Conservation (phyloP, 1,140 invertebrate species). For the Drosophila nasuta region DNA sequence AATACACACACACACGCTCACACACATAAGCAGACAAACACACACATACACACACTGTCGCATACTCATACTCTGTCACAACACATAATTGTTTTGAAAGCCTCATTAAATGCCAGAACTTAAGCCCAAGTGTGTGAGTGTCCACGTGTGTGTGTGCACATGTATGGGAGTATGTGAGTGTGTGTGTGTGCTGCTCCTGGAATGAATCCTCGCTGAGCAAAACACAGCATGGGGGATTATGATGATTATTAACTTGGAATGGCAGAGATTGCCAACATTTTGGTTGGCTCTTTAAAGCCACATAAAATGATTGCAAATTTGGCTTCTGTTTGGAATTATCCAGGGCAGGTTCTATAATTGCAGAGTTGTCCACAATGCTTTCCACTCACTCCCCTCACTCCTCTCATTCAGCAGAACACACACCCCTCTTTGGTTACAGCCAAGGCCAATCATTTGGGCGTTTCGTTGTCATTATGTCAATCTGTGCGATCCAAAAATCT, state of each 20-base stretch:
- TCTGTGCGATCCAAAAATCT: slow-evolving; percentile 45
- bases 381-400: background rate
- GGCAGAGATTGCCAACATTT: slow-evolving; percentile 30
- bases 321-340: slow-evolving; percentile 60
- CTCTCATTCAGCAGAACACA: background rate
- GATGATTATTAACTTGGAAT: slow-evolving; percentile 64
- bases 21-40: slow-evolving; percentile 21
- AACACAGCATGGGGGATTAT: slow-evolving; percentile 68
- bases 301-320: slow-evolving; percentile 50
- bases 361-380: background rate
- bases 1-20: slow-evolving; percentile 36
- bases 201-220: slow-evolving; percentile 17
- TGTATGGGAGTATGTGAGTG: background rate
- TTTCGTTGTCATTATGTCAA: slow-evolving; percentile 65
- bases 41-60: background rate
- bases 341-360: slow-evolving; percentile 51
- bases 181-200: slow-evolving; percentile 21
- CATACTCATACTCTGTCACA: slow-evolving; percentile 27
- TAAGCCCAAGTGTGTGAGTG: slow-evolving; percentile 48
- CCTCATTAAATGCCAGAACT: slow-evolving; percentile 81
- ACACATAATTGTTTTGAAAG: slow-evolving; percentile 77
- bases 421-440: slow-evolving; percentile 31
- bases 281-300: slow-evolving; percentile 63
- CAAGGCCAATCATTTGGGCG: slow-evolving; percentile 73
- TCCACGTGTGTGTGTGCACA: background rate